Base-by-base conservation (phyloP, 1,140 invertebrate species). In the Drosophila ogumai region DNA sequence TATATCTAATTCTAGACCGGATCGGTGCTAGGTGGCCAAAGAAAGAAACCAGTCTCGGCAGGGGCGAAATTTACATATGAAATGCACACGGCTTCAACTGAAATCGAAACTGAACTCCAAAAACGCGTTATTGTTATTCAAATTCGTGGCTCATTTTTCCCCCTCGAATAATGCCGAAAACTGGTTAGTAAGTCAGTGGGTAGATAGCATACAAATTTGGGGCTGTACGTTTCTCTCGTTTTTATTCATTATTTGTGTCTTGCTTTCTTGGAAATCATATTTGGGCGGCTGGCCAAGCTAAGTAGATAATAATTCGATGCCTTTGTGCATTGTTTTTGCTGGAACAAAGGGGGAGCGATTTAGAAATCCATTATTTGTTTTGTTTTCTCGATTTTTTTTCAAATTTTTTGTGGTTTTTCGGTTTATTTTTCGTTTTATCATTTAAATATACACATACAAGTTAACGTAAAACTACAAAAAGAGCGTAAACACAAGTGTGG, bases 181-280 rank as follows among this genome's bases (percentile, higher is more conserved):
- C 85, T 90, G 85, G 85, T 90, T 90, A 90, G 85, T 90, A 90
- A 90, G 85, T 90, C 85, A 90, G 86, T 90, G 86, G 85, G 85
- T 90, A 85, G 81, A 41, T 78, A 55, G 80, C 72, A 71, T 75
- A 79, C 76, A 80, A 84, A 87, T 81, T 90, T 55, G 19, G 66
- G 75, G 65, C 71, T 79, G 52, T 64, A 38, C 50, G 38, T 44
- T 52, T 52, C 19, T 55, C 8, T 55, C 8, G 1, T 61, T 15
- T 47, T 38, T 50, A 28, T 44, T 31, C 50, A 57, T 41, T 61
- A 40, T 55, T 47, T 57, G 8, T 17, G 36, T 32, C 28, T 43
- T 13, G 57, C 56, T 36, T 58, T 58, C 28, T 64, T 68, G 36
- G 36, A 22, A 46, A 44, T 61, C 68, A 78, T 71, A 60, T 55